Evolutionary conservation across 1,140 invertebrate genomes (phyloP), one percentile per base, ranked within the genome.

Genomic region (Proales similis): DNA sequence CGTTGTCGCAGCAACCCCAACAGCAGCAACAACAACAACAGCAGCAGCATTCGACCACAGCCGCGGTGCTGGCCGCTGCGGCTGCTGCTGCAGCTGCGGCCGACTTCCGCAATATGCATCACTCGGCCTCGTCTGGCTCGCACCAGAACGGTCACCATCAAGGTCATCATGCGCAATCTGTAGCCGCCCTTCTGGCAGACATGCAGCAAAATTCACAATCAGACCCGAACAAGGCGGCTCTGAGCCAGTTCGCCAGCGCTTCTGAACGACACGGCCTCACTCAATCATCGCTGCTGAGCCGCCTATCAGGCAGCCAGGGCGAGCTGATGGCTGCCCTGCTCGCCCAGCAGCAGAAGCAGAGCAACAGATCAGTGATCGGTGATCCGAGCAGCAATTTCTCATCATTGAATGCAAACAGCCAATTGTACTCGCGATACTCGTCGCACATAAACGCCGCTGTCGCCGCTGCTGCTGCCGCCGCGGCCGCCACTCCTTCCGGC

Each of bases 101-200:
- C 20, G 51, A 57, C 32, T 26, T 57, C 5, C 27, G 51, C 27
- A 38, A 38, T 14, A 57, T 57, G 3, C 33, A 39, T 26, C 51
- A 36, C 17, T 42, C 39, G 5, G 39, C 3, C 30, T 9, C 26
- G 26, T 42, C 19, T 29, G 17, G 24, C 7, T 19, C 33, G 19
- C 30, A 42, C 2, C 33, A 57, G 14, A 57, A 29, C 17, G n/a
- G n/a, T n/a, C n/a, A n/a, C n/a, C n/a, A n/a, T n/a, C n/a, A n/a
- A n/a, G n/a, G n/a, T n/a, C 51, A 57, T 42, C 51, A 57, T 42
- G 51, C 51, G n/a, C 51, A 57, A 20, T 57, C 51, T 9, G 51
- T 57, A 12, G 51, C 51, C 7, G 26, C 29, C n/a, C 27, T 57
- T 4, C 17, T 57, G 22, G 51, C 51, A 12, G 51, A 57, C 20